Evolutionary conservation across 2,797 vertebrate genomes (phyloP).

Genomic region (Myiothlypis coronata): DNA sequence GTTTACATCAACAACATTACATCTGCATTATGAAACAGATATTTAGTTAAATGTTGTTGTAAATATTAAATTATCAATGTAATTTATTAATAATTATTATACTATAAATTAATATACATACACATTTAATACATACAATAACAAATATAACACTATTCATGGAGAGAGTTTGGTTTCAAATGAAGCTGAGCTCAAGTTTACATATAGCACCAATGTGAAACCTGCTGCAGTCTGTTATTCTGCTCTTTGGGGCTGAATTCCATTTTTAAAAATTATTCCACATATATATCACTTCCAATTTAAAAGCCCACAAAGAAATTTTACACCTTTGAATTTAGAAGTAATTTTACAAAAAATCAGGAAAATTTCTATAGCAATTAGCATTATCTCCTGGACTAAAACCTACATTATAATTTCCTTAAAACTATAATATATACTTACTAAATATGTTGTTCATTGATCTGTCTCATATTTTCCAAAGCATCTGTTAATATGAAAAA

Average conservation of each 20-base stretch:
- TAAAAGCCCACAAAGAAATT: not conserved
- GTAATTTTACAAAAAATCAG: not conserved
- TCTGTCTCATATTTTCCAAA: not conserved
- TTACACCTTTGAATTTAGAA: not conserved
- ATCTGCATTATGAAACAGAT: not conserved
- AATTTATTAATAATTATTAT: not conserved
- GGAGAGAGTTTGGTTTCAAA: not conserved
- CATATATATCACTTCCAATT: not conserved
- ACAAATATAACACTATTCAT: not conserved
- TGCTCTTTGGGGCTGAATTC: not conserved
- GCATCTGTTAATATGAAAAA: not conserved
- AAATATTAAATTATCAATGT: not conserved
- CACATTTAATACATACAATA: not conserved
- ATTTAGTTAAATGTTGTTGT: not conserved
- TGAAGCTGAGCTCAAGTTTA: not conserved
- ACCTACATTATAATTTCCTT: not conserved
- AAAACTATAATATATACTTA: not conserved
- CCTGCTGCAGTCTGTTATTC: not conserved
- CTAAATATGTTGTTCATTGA: not conserved
- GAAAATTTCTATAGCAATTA: not conserved
- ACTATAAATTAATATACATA: accelerated
- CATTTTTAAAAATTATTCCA: not conserved
- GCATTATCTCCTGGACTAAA: not conserved
- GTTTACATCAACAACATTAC: not conserved
- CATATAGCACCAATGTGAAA: not conserved